Percentiles rank a stretch among this genome's conserved stretches.
These are phyloP conservation scores for Aythya baeri DNA, from an alignment of 2,113 vertebrate genomes.

Conservation along the genomic window DNA sequence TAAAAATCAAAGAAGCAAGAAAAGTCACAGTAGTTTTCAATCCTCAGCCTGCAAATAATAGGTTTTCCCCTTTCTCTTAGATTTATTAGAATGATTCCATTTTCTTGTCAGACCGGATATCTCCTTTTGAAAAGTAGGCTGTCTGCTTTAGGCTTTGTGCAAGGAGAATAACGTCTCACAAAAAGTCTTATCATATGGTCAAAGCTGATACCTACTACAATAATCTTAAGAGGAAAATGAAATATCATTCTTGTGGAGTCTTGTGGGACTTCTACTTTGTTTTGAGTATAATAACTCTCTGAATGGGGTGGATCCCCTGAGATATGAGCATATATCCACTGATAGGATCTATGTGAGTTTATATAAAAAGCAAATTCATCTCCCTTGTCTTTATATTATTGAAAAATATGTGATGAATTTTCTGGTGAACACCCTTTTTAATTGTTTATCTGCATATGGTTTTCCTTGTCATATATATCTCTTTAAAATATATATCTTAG, in stretches of 20 bases:
- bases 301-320: not conserved
- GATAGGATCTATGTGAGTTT: not conserved
- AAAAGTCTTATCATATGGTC: not conserved
- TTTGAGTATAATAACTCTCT: not conserved
- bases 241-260: constrained; percentile 10
- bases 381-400: not conserved
- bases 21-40: constrained; percentile 37
- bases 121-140: constrained; percentile 14
- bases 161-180: not conserved
- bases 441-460: not conserved
- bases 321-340: not conserved
- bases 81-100: constrained; percentile 55
- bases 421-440: not conserved
- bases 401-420: not conserved
- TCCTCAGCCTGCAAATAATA: constrained; percentile 35
- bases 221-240: constrained; percentile 19
- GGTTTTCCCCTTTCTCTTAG: constrained; percentile 7
- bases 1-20: constrained; percentile 32
- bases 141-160: constrained; percentile 20
- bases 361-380: not conserved
- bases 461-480: not conserved
- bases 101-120: constrained; percentile 58
- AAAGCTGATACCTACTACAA: not conserved
- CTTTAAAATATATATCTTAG: not conserved
- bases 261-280: not conserved